Evolutionary conservation across 1,140 invertebrate species (phyloP).

Genomic region (Argopecten irradians): DNA sequence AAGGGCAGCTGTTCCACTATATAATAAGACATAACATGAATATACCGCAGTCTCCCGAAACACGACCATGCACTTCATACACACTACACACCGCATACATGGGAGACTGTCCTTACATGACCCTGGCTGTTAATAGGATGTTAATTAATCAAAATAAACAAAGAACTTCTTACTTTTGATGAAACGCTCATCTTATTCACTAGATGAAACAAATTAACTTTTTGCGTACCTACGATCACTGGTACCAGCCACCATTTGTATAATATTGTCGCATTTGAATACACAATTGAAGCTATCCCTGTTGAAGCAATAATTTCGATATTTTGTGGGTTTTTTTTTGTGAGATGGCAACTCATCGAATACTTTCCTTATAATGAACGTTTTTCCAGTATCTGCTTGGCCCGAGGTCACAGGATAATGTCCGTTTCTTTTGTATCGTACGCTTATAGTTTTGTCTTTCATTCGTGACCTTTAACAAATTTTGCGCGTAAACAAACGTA

Average conservation of each 20-base stretch:
- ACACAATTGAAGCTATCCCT: constrained; percentile 29
- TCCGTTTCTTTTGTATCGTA: constrained; percentile 28
- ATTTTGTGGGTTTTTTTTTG: too few species aligned
- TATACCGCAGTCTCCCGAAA: too few species aligned
- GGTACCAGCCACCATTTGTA: constrained; percentile 43
- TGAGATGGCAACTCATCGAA: constrained; percentile 20
- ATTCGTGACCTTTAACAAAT: constrained; percentile 14
- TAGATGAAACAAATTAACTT: constrained; percentile 26
- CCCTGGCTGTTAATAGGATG: too few species aligned
- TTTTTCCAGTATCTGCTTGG: constrained; percentile 50
- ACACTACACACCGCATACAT: too few species aligned
- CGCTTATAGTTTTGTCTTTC: constrained; percentile 41
- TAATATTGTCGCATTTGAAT: constrained; percentile 35
- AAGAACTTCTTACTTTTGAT: background rate
- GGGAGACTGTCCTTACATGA: too few species aligned
- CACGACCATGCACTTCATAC: too few species aligned
- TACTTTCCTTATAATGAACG: constrained; percentile 35
- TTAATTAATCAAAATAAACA: too few species aligned
- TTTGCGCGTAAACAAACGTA: too few species aligned
- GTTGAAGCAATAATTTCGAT: constrained; percentile 38
- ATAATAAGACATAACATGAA: too few species aligned
- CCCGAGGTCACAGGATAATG: constrained; percentile 51
- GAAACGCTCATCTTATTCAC: constrained; percentile 35
- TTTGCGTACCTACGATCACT: constrained; percentile 42
- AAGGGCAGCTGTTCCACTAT: too few species aligned